Evolutionary conservation across 2,113 vertebrate species (phyloP).

Genomic region (Alces alces): DNA sequence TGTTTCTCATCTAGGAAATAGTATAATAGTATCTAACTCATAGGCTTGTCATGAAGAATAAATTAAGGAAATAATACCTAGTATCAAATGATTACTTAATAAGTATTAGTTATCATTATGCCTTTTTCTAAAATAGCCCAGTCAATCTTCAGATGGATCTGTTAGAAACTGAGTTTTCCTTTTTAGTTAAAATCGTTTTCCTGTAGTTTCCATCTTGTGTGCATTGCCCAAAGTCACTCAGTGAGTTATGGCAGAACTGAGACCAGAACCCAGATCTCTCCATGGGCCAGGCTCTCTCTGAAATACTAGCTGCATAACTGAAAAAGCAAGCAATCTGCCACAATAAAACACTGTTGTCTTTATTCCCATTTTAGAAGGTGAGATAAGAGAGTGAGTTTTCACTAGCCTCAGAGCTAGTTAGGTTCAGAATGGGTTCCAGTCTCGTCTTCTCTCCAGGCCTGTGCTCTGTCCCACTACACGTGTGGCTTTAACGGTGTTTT

Average conservation of each 20-base stretch:
- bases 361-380: slow-evolving; percentile 16
- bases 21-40: background rate
- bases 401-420: background rate
- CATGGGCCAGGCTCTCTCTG: background rate
- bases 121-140: background rate
- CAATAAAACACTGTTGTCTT: background rate
- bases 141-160: background rate
- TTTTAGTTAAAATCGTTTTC: background rate
- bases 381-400: background rate
- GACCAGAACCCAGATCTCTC: background rate
- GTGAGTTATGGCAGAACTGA: background rate
- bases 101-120: background rate
- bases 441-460: background rate
- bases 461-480: background rate
- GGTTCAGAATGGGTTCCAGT: background rate
- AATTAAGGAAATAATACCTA: background rate
- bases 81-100: background rate
- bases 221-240: background rate
- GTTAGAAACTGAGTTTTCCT: background rate
- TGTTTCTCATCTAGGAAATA: background rate
- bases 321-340: background rate
- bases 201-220: background rate
- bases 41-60: background rate
- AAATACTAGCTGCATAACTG: background rate
- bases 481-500: background rate